Evolutionary conservation across 2,888 invertebrate species (phyloP).

Genomic region (Zootermopsis nevadensis): DNA sequence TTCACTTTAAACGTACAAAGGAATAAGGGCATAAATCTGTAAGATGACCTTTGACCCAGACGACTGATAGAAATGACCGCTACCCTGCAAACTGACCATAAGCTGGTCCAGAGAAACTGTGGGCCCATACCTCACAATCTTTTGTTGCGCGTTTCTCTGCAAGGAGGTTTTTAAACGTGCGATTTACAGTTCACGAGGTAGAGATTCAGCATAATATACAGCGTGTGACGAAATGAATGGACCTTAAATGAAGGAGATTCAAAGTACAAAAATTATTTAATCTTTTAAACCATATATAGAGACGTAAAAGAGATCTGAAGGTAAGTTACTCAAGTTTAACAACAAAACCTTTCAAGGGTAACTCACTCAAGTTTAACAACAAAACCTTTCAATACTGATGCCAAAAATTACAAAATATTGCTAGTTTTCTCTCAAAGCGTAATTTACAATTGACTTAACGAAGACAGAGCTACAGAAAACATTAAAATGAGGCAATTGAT

Average conservation of each 20-base stretch:
- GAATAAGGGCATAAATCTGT: background rate
- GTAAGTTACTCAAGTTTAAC: too few species aligned
- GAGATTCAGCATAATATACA: too few species aligned
- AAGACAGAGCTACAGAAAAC: too few species aligned
- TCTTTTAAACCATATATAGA: background rate
- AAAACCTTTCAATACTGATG: too few species aligned
- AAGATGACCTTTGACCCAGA: background rate
- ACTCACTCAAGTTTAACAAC: too few species aligned
- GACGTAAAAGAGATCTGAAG: too few species aligned
- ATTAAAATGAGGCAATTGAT: too few species aligned
- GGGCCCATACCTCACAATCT: background rate
- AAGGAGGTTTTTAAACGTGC: background rate
- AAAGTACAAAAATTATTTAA: background rate
- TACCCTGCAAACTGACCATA: constrained; percentile 4
- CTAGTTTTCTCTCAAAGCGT: too few species aligned
- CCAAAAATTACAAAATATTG: too few species aligned
- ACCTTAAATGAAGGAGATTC: background rate
- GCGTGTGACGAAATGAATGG: too few species aligned
- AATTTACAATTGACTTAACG: too few species aligned
- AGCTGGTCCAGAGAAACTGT: background rate
- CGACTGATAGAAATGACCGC: background rate
- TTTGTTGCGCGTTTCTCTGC: background rate
- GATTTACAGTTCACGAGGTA: background rate
- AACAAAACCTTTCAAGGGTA: too few species aligned
- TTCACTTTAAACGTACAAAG: background rate